Conservation (phyloP, 2,888 invertebrate species). For the Dryobotodes eremita region DNA sequence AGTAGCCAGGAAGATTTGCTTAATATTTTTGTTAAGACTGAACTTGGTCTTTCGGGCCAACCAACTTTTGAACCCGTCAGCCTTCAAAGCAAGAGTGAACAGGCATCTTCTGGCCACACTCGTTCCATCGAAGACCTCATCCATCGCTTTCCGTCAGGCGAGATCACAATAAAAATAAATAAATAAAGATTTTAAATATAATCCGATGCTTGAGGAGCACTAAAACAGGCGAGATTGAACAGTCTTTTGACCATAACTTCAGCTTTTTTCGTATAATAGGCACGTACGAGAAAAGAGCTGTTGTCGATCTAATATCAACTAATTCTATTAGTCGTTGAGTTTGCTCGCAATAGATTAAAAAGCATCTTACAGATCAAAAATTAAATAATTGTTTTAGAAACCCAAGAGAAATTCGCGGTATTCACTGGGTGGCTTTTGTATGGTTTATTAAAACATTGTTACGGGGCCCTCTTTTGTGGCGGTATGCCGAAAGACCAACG, state of each 20-base stretch:
- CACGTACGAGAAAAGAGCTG: background rate
- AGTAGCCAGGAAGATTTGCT: conserved; percentile 55
- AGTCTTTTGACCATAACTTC: background rate
- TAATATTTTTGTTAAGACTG: background rate
- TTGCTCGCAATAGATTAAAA: background rate
- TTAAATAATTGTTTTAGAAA: background rate
- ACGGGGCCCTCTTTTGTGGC: background rate
- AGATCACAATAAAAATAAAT: background rate
- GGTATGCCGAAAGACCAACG: background rate
- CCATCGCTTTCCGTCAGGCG: too few species aligned
- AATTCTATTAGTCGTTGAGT: background rate
- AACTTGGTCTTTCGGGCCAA: conserved; percentile 26
- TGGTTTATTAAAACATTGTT: background rate
- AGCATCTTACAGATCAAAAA: background rate
- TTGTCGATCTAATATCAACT: background rate
- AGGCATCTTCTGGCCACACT: background rate
- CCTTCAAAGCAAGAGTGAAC: background rate
- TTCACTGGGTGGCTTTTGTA: background rate
- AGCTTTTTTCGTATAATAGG: background rate
- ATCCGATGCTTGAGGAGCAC: background rate
- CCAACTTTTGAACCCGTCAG: background rate
- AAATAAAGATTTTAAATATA: background rate
- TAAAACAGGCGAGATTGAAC: too few species aligned
- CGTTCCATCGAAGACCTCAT: background rate
- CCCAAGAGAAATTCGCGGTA: background rate